Evolutionary conservation across 2,113 vertebrate genomes (phyloP).

Genomic region (Anseranas semipalmata): DNA sequence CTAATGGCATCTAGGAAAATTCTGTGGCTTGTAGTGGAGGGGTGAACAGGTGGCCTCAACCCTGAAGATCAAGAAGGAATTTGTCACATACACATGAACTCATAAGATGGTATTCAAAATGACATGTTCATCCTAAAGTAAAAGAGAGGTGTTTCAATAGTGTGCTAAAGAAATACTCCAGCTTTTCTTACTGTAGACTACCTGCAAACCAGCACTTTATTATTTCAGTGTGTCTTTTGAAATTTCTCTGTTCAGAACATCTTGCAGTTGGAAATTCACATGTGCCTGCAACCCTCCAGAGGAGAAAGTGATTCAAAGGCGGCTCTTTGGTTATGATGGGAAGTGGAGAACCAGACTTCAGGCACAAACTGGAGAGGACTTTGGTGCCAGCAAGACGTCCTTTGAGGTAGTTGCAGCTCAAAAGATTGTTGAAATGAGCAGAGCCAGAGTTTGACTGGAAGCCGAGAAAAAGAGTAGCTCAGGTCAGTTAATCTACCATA

Average conservation of each 20-base stretch:
- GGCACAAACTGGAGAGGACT: constrained; percentile 9
- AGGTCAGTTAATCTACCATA: neutral
- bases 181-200: neutral
- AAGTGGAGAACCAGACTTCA: neutral
- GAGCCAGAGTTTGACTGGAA: neutral
- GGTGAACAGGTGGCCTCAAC: fast-evolving
- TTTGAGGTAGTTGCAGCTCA: constrained; percentile 45
- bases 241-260: constrained; percentile 1
- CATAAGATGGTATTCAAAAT: neutral
- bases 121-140: neutral
- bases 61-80: neutral
- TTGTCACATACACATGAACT: neutral
- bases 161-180: neutral
- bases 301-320: neutral
- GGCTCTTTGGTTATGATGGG: neutral
- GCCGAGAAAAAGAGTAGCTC: neutral
- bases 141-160: neutral
- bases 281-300: fast-evolving
- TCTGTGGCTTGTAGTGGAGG: neutral
- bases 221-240: constrained; percentile 18
- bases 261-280: neutral
- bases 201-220: constrained; percentile 4
- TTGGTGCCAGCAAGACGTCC: neutral
- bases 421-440: constrained; percentile 1
- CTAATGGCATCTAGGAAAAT: neutral